Conservation (phyloP, 2,888 invertebrate species). For the Spisula subtruncata region DNA sequence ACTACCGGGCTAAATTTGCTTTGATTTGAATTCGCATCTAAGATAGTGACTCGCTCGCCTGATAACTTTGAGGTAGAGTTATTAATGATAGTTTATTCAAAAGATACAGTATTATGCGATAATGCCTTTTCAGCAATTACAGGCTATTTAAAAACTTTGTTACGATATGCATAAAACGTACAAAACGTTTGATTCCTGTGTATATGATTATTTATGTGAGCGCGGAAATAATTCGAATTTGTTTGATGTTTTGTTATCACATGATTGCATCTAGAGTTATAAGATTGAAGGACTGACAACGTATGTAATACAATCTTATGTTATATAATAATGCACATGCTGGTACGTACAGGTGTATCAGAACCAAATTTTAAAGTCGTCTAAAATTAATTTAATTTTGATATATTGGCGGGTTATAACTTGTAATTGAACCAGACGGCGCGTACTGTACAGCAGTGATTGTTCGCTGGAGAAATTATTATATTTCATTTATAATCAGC, state of each 20-base stretch:
- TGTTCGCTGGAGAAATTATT: not conserved
- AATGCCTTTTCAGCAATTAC: slow-evolving; percentile 45
- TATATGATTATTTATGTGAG: slow-evolving; percentile 41
- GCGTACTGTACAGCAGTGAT: not conserved
- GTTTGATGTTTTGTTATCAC: slow-evolving; percentile 40
- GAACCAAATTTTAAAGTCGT: not conserved
- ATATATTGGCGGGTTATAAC: not conserved
- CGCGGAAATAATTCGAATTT: slow-evolving; percentile 5
- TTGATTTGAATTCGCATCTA: slow-evolving; percentile 50
- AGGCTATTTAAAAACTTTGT: slow-evolving; percentile 50
- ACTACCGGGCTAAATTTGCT: not conserved
- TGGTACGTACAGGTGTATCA: not conserved
- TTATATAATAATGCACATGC: slow-evolving; percentile 21
- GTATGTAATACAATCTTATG: not conserved
- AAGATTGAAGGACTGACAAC: slow-evolving; percentile 26
- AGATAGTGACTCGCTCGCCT: slow-evolving; percentile 24
- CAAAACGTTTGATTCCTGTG: slow-evolving; percentile 42
- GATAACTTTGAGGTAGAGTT: slow-evolving; percentile 59
- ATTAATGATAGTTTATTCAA: slow-evolving; percentile 50
- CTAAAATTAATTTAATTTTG: slow-evolving; percentile 20
- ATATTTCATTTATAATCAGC: too few relatives aligned
- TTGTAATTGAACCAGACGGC: not conserved
- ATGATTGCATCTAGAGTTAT: slow-evolving; percentile 6
- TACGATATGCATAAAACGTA: slow-evolving; percentile 52
- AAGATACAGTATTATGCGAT: slow-evolving; percentile 54